These are phyloP conservation scores for Cerastis rubricosa DNA, from an alignment of 2,888 invertebrate species.

Conservation along the genomic window DNA sequence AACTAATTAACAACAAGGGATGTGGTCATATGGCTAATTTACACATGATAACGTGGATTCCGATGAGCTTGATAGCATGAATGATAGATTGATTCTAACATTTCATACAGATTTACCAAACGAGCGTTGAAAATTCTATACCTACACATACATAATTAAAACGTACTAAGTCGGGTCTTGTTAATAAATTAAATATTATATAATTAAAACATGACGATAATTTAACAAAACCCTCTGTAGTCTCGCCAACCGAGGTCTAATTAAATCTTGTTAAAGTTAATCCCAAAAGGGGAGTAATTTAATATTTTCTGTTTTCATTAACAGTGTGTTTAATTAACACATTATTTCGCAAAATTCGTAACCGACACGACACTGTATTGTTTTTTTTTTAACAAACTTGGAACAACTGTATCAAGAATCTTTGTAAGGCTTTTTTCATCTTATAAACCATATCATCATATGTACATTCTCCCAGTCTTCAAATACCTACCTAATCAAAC, in stretches of 20 bases:
- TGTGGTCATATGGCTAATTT: background rate
- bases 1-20: background rate
- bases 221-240: conserved; percentile 11
- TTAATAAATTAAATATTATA: background rate
- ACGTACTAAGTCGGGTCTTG: background rate
- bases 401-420: background rate
- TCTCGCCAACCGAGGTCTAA: conserved; percentile 4
- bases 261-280: conserved; percentile 23
- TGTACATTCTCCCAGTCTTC: no score
- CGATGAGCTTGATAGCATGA: background rate
- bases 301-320: conserved; percentile 22
- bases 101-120: background rate
- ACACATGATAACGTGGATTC: background rate
- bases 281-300: conserved; percentile 3
- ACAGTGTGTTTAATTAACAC: background rate
- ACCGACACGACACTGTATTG: background rate
- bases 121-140: background rate
- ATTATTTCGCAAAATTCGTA: conserved; percentile 4
- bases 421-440: no score
- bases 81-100: background rate
- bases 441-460: no score
- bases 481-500: no score
- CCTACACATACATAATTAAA: conserved; percentile 4
- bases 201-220: conserved; percentile 5
- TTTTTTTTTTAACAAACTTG: background rate